phyloP scores from a whole-genome alignment of 2,113 vertebrate species.

The Nycticorax nycticorax region DNA sequence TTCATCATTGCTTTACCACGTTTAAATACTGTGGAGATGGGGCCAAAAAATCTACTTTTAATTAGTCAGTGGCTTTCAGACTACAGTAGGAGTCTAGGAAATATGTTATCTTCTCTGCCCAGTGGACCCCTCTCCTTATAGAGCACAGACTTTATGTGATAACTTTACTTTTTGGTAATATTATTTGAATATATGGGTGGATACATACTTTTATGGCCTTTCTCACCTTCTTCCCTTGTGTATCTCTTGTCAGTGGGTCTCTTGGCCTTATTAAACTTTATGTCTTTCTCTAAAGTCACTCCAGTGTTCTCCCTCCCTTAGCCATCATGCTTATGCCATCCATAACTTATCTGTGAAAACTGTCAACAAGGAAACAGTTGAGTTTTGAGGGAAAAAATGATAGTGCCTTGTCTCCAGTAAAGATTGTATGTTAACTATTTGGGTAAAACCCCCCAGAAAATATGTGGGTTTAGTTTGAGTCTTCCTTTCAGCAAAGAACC shows the following conservation, averaged over 20 bases:
- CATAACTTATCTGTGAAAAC: neutral
- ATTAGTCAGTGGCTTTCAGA: neutral
- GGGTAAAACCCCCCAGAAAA: neutral
- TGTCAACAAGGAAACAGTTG: neutral
- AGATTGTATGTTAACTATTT: neutral
- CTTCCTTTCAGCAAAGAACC: neutral
- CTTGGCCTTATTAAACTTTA: neutral
- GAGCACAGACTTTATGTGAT: neutral
- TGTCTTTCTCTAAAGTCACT: neutral
- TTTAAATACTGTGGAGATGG: neutral
- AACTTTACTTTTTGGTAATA: neutral
- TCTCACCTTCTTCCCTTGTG: neutral
- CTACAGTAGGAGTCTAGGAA: neutral
- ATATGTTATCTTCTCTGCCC: neutral
- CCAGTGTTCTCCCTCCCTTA: neutral
- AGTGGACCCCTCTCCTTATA: neutral
- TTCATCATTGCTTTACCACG: neutral
- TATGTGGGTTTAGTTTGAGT: neutral
- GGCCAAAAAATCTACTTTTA: neutral
- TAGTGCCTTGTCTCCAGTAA: neutral
- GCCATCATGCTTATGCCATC: neutral
- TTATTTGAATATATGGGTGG: neutral
- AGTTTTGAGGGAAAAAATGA: neutral
- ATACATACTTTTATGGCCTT: neutral
- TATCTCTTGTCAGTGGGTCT: neutral